A percentile compares a stretch with the other conserved stretches of the same genome.
Evolutionary conservation across 2,797 vertebrate genomes (phyloP).

Genomic region (Lycodopsis pacificus): DNA sequence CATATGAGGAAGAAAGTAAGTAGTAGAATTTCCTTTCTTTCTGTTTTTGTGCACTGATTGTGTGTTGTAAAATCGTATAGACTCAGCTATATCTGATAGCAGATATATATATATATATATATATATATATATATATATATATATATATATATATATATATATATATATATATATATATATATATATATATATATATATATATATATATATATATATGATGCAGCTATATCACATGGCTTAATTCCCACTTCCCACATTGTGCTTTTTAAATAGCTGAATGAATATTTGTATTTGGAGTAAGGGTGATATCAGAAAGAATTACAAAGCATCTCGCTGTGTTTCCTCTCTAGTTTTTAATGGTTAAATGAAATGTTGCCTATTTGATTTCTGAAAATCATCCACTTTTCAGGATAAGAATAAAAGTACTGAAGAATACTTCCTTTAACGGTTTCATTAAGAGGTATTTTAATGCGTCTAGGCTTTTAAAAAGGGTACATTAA

Average conservation of each 20-base stretch:
- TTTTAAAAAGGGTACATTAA: constrained; percentile 5
- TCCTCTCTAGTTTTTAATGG: neutral
- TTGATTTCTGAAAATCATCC: neutral
- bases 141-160: too few species aligned
- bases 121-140: too few species aligned
- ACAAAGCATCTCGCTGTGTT: neutral
- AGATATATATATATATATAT: too few species aligned
- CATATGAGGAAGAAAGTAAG: constrained; percentile 85
- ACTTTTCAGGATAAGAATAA: neutral
- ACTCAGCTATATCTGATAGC: too few species aligned
- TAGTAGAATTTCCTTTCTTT: neutral
- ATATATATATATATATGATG: constrained; percentile 7
- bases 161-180: too few species aligned
- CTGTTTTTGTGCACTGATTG: neutral
- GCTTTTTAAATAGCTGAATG: neutral
- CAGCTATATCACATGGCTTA: neutral
- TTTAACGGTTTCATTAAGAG: neutral
- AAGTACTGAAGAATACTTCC: neutral
- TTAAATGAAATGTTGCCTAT: neutral
- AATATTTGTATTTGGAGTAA: constrained; percentile 4
- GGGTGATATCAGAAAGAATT: neutral
- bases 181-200: too few species aligned
- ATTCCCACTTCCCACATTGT: neutral
- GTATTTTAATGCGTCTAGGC: constrained; percentile 12
- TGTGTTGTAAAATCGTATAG: neutral